phyloP scores from a whole-genome alignment of 1,140 invertebrate species.

The Formica selysi region DNA sequence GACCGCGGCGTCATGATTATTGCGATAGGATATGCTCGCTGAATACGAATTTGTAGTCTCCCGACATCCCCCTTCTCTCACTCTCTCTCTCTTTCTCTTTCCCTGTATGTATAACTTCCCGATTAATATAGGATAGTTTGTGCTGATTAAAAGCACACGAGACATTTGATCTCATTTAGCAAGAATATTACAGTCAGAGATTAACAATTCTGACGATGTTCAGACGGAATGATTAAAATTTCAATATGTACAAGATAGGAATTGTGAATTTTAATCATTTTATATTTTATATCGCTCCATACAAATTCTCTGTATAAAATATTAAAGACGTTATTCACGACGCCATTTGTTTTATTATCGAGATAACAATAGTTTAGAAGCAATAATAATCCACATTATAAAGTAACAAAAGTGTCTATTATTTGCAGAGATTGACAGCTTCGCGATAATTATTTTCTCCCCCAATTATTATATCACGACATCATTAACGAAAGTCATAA shows the following conservation, averaged over 20 bases:
- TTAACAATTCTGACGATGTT: background rate
- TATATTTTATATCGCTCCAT: background rate
- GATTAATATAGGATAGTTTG: slow-evolving; percentile 23
- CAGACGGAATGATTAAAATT: background rate
- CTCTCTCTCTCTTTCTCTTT: too few species aligned
- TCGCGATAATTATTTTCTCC: background rate
- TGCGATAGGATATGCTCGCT: slow-evolving; percentile 48
- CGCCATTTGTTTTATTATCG: background rate
- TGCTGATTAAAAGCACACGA: slow-evolving; percentile 29
- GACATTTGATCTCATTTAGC: slow-evolving; percentile 4
- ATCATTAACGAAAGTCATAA: background rate
- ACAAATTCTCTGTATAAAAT: background rate
- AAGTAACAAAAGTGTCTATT: background rate
- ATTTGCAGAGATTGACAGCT: background rate
- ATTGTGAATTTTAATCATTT: background rate
- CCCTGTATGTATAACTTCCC: background rate
- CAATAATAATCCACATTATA: background rate
- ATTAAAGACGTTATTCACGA: background rate
- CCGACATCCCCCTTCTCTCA: too few species aligned
- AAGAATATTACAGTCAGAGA: background rate
- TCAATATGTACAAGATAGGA: background rate
- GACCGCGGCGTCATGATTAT: slow-evolving; percentile 60
- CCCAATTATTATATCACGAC: background rate
- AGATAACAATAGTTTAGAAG: background rate
- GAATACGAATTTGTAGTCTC: slow-evolving; percentile 30